phyloP scores from a whole-genome alignment of 2,797 vertebrate species.

The Discoglossus pictus region DNA sequence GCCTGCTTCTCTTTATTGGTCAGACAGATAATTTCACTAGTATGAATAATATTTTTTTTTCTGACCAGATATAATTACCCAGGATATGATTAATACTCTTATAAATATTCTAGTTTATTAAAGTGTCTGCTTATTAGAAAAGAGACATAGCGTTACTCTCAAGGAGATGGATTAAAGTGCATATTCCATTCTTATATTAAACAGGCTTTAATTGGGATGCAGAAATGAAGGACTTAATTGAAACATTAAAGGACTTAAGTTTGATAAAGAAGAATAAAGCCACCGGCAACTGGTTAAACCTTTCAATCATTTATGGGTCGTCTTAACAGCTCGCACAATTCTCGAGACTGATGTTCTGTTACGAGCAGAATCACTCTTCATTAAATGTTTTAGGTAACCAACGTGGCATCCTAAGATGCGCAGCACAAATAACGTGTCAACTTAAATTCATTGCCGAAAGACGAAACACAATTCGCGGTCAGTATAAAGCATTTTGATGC shows the following conservation, averaged over 20 bases:
- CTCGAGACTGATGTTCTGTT: constrained; percentile 41
- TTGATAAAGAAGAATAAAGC: constrained; percentile 56
- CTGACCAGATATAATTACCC: constrained; percentile 18
- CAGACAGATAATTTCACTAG: constrained; percentile 29
- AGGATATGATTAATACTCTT: constrained; percentile 16
- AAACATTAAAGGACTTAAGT: constrained; percentile 51
- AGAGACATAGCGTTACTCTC: constrained; percentile 26
- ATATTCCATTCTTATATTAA: constrained; percentile 40
- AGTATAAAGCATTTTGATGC: constrained; percentile 24
- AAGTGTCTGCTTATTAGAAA: constrained; percentile 41
- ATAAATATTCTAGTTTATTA: constrained; percentile 45
- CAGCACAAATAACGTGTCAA: constrained; percentile 40
- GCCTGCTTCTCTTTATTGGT: neutral
- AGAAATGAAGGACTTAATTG: constrained; percentile 40
- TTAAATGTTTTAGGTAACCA: constrained; percentile 52
- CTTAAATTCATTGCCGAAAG: constrained; percentile 32
- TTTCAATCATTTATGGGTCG: constrained; percentile 7
- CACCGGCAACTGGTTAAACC: constrained; percentile 45
- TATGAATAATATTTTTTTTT: constrained; percentile 19
- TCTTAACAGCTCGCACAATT: constrained; percentile 39
- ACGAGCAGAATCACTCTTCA: constrained; percentile 44
- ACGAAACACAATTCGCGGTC: neutral
- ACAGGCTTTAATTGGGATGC: constrained; percentile 55
- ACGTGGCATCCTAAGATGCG: constrained; percentile 34
- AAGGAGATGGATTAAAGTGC: constrained; percentile 36